These are phyloP conservation scores for Syrista parreyssii DNA, from an alignment of 2,888 invertebrate species.

Conservation along the genomic window DNA sequence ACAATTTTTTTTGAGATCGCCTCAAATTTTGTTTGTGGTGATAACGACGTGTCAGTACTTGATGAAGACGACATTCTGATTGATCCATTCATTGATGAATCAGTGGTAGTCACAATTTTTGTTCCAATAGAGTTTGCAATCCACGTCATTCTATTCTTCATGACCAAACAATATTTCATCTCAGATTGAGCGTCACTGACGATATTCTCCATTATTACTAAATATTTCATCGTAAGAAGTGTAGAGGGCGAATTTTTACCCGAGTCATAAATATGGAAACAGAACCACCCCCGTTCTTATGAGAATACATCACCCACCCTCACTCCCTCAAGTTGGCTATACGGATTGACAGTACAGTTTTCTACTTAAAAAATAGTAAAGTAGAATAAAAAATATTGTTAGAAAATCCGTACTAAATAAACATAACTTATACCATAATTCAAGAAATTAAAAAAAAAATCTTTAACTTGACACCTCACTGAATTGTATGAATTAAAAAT, in stretches of 20 bases:
- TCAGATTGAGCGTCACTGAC: not conserved
- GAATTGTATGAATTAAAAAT: no score
- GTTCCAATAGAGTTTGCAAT: not conserved
- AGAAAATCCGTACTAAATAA: not conserved
- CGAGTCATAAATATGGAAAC: constrained; percentile 38
- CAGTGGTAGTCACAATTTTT: not conserved
- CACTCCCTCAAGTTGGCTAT: not conserved
- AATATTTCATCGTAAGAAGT: constrained; percentile 30
- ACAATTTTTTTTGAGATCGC: not conserved
- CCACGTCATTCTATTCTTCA: not conserved
- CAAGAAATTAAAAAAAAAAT: not conserved
- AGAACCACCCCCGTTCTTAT: not conserved
- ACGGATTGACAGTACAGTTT: not conserved
- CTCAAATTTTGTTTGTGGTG: not conserved
- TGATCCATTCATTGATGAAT: not conserved
- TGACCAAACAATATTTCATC: not conserved
- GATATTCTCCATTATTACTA: constrained; percentile 26
- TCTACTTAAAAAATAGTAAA: not conserved
- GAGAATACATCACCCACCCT: not conserved
- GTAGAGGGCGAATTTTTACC: constrained; percentile 37
- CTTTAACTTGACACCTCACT: no score
- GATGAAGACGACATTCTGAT: not conserved
- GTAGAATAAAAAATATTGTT: not conserved
- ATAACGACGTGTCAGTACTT: not conserved
- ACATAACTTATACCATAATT: not conserved